A percentile compares a stretch with the other conserved stretches of the same genome.
Evolutionary conservation across 2,888 invertebrate genomes (phyloP).

Genomic region (Beris morrisii): DNA sequence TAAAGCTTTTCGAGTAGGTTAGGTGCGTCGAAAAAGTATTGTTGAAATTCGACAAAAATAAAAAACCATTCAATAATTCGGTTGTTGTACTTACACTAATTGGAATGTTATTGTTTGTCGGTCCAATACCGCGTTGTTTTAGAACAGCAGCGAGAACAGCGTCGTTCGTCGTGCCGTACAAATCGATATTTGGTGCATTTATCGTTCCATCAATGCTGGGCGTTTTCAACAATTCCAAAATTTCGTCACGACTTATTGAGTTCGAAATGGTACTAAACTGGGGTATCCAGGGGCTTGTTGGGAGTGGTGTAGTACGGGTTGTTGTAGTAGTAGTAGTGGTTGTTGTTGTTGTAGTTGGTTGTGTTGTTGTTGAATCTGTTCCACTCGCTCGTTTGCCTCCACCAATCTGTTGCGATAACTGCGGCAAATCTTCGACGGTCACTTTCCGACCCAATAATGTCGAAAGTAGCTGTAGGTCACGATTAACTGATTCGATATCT

Average conservation of each 20-base stretch:
- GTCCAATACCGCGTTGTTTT: conserved; percentile 73
- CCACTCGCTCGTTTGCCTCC: conserved; percentile 41
- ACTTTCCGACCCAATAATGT: conserved; percentile 41
- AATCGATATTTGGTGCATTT: conserved; percentile 28
- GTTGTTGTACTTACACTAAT: conserved; percentile 43
- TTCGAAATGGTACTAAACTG: conserved; percentile 45
- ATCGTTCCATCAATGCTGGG: conserved; percentile 43
- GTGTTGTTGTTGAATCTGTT: conserved; percentile 36
- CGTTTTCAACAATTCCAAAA: conserved; percentile 43
- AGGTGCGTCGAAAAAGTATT: too few relatives aligned
- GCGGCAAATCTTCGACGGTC: conserved; percentile 41
- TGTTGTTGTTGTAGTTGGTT: conserved; percentile 34
- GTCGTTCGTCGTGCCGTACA: conserved; percentile 67
- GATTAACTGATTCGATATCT: conserved; percentile 39
- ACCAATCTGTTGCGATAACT: conserved; percentile 45
- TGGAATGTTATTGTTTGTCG: conserved; percentile 58
- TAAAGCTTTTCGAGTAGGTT: too few relatives aligned
- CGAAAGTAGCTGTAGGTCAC: conserved; percentile 41
- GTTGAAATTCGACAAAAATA: too few relatives aligned
- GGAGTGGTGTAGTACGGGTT: conserved; percentile 43
- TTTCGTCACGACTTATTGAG: conserved; percentile 41
- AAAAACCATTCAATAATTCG: too few relatives aligned
- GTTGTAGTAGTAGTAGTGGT: conserved; percentile 42
- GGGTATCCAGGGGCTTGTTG: conserved; percentile 20
- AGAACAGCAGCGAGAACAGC: conserved; percentile 70